Percentiles rank a stretch among this genome's conserved stretches.
phyloP scores from a whole-genome alignment of 2,888 invertebrate species.

The Ophion ellenae region DNA sequence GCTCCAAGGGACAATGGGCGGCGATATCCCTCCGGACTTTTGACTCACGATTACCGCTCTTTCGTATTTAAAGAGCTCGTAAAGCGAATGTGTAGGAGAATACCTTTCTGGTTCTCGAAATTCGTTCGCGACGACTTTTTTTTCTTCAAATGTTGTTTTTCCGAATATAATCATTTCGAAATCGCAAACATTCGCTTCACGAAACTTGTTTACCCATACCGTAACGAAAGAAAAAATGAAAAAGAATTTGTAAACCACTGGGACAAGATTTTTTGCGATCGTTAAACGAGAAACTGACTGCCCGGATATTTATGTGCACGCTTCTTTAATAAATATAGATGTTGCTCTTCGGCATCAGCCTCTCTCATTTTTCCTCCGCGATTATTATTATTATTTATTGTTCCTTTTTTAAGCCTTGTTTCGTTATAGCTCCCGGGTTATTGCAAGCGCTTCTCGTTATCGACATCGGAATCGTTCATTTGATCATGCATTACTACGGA shows the following conservation, averaged over 20 bases:
- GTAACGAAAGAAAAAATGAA: slow-evolving; percentile 1
- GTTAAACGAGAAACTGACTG: slow-evolving; percentile 74
- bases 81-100: too few relatives aligned
- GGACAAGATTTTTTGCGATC: slow-evolving; percentile 74
- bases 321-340: background rate
- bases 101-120: too few relatives aligned
- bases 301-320: slow-evolving; percentile 1
- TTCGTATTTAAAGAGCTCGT: background rate
- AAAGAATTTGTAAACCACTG: slow-evolving; percentile 26
- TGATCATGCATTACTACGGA: background rate
- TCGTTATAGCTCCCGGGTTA: slow-evolving; percentile 1
- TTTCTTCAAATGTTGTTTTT: too few relatives aligned
- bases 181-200: background rate
- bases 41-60: slow-evolving; percentile 63
- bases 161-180: background rate
- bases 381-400: background rate
- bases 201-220: slow-evolving; percentile 36
- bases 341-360: slow-evolving; percentile 16
- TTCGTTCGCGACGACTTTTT: too few relatives aligned
- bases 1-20: slow-evolving; percentile 64
- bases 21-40: slow-evolving; percentile 64
- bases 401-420: slow-evolving; percentile 12
- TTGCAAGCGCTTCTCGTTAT: slow-evolving; percentile 5
- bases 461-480: background rate
- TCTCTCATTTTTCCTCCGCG: slow-evolving; percentile 3